phyloP scores from a whole-genome alignment of 1,140 invertebrate genomes.

The Aphis gossypii region DNA sequence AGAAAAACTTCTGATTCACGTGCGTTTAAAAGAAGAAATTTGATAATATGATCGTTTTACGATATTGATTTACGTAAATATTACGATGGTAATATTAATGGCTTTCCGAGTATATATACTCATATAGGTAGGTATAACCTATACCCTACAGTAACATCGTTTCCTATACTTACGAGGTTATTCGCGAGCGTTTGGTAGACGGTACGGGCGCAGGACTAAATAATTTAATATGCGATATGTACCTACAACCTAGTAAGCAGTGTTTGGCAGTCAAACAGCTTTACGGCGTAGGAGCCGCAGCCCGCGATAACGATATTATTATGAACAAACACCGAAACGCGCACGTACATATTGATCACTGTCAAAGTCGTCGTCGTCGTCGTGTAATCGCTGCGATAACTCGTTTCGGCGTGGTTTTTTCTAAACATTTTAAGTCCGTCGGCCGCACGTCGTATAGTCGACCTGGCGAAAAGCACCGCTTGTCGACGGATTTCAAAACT shows the following conservation, averaged over 20 bases:
- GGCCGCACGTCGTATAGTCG: background rate
- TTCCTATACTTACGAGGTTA: background rate
- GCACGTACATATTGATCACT: background rate
- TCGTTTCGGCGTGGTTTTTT: background rate
- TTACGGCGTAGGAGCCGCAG: too few species aligned
- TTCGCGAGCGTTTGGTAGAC: too few species aligned
- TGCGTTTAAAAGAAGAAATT: background rate
- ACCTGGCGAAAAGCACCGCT: background rate
- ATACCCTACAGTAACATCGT: background rate
- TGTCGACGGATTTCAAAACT: background rate
- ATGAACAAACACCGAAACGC: background rate
- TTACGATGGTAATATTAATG: background rate
- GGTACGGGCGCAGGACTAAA: background rate
- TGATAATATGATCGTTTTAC: background rate
- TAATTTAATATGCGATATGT: too few species aligned
- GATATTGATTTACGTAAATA: background rate
- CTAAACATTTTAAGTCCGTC: background rate
- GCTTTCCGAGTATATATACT: too few species aligned
- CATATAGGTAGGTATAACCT: too few species aligned
- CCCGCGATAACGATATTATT: background rate
- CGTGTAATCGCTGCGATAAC: background rate
- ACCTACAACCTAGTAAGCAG: too few species aligned
- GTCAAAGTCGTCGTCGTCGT: background rate
- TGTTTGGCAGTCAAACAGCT: background rate
- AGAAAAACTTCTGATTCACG: background rate